Evolutionary conservation across 2,113 vertebrate genomes (phyloP), one percentile per base, ranked within the genome.

Genomic region (Corythaeola cristata): DNA sequence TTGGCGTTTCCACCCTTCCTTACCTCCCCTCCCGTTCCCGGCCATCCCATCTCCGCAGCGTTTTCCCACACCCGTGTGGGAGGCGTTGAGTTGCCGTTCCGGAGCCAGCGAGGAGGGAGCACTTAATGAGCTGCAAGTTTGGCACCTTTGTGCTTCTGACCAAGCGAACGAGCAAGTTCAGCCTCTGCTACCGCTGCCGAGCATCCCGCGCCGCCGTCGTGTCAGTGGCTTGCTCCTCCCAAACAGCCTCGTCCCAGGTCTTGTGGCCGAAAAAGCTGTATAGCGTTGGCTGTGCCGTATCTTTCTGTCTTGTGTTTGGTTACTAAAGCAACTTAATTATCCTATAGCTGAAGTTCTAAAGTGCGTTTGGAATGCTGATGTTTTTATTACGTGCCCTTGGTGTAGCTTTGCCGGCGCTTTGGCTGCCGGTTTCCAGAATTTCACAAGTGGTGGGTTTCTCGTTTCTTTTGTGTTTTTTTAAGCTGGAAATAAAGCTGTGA

Each of bases 341-440:
- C 52, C 81, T 82, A 3, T 81, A 94, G 95, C 71, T 92, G 94
- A 85, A 64, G 39, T 85, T 90, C 4, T 8, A 13, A 80, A 68
- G 88, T 82, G 76, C 95, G 45, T 95, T 96, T 91, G 94, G 84
- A 92, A 92, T 90, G 92, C 92, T 91, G 7, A 55, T 32, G 6
- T 79, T 87, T 79, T 74, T 96, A 59, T 88, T 69, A 6, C 0
- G 62, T 95, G 94, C 95, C 16, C 5, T 96, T 62, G 8, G 93
- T 95, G 96, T 96, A 88, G 90, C 94, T 96, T 91, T 53, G 49
- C 77, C 73, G 85, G 89, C 85, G 58, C 96, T 94, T 89, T 49
- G 62, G 91, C 94, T 96, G 87, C 85, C 20, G 4, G 5, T 79
- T 79, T 88, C 81, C 74, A 37, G 66, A 58, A 60, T 93, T 91